phyloP scores from a whole-genome alignment of 2,797 vertebrate genomes.

The Urocyon cinereoargenteus region DNA sequence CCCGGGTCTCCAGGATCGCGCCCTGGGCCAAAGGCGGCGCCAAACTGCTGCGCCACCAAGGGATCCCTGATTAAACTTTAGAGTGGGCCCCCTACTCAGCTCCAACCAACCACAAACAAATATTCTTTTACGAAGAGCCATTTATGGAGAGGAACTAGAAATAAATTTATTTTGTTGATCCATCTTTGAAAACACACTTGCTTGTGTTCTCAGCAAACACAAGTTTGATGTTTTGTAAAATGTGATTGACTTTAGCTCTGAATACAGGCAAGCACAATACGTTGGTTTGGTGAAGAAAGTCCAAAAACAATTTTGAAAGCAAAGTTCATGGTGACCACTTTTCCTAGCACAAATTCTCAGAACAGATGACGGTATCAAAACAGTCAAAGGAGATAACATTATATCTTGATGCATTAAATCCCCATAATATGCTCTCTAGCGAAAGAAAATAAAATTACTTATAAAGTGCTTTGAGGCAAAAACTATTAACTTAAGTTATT shows the following conservation, averaged over 20 bases:
- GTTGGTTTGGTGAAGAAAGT: conserved; percentile 6
- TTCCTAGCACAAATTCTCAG: conserved; percentile 40
- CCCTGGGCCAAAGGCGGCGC: no score
- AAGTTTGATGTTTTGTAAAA: not conserved
- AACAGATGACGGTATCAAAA: not conserved
- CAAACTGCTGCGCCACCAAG: no score
- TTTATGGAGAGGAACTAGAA: not conserved
- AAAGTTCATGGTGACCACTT: not conserved
- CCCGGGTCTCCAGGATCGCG: no score
- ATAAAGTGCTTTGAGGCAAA: conserved; percentile 58
- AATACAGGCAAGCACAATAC: not conserved
- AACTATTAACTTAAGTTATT: conserved; percentile 59
- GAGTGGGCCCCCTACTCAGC: not conserved
- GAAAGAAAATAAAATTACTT: conserved; percentile 68
- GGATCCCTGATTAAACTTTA: not conserved
- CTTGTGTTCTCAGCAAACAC: conserved; percentile 13
- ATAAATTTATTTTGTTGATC: not conserved
- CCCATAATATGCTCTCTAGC: conserved; percentile 18
- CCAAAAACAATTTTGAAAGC: conserved; percentile 24
- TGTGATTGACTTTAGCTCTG: conserved; percentile 1
- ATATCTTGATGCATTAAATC: conserved; percentile 20
- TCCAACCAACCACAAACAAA: not conserved
- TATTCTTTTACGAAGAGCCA: not conserved
- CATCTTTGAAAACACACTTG: conserved; percentile 38
- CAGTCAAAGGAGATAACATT: conserved; percentile 13